Base-by-base conservation (phyloP, 2,113 vertebrate species). In the Theristicus caerulescens region DNA sequence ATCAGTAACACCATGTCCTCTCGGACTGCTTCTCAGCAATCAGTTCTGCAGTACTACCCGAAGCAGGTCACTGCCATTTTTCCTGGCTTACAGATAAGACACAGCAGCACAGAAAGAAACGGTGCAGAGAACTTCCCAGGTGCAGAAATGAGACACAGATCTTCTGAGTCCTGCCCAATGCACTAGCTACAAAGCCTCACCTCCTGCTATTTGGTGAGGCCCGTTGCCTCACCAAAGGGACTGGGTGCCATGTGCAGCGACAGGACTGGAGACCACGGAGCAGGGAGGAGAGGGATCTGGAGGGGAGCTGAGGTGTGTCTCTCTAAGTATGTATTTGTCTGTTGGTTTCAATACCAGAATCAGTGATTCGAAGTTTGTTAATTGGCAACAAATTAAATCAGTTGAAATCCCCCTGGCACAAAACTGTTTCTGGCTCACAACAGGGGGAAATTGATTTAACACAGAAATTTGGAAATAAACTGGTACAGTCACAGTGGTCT, bases 381-480 rank as follows among this genome's bases (percentile, higher is more conserved):
- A 86, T 17, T 84, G 55, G 64, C 80, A 91, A 66, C 55, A 92
- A 88, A 88, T 70, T 57, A 88, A 83, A 90, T 88, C 55, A 58
- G 4, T 46, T 83, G 31, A 94, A 92, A 90, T 78, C 90, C 72
- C 59, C 74, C 42, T 73, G 80, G 64, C 93, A 86, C 55, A 54
- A 62, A 96, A 91, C 55, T 46, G 15, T 46, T 94, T 54, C 67
- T 94, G 91, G 88, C 88, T 94, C 3, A 5, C 67, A 72, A 78
- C 18, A 58, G 42, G 38, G 71, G n/a, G 55, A 96, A 93, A 96
- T 38, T 83, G 92, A 94, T 96, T 92, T 64, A 92, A 96, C 64
- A 77, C n/a, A 95, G 91, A 90, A 94, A 94, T 92, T 54, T 88
- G 79, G n/a, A 93, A 94, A 74, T 91, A 59, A 90, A 92, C 54